Conservation (phyloP, 2,797 vertebrate species). For the Centropyge bicolor region DNA sequence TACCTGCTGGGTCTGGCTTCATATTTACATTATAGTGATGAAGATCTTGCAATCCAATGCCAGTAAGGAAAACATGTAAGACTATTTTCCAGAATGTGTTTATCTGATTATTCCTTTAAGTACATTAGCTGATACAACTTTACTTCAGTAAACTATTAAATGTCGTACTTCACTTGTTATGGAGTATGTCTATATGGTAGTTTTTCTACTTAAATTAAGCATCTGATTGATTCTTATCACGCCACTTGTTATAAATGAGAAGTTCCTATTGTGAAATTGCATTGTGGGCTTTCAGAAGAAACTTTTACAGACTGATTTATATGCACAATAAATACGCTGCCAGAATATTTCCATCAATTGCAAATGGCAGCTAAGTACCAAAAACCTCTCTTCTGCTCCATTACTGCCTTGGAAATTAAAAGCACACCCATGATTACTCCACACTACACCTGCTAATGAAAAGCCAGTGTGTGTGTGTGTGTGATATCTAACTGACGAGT, state of each 20-base stretch:
- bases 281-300: not conserved
- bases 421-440: conserved; percentile 10
- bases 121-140: not conserved
- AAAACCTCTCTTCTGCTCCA: not conserved
- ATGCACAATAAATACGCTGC: conserved; percentile 2
- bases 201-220: not conserved
- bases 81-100: not conserved
- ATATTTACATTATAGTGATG: not conserved
- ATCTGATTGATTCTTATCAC: not conserved
- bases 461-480: not conserved
- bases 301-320: conserved; percentile 17
- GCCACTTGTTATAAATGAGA: not conserved
- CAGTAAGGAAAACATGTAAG: not conserved
- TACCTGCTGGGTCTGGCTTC: not conserved
- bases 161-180: not conserved
- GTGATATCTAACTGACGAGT: conserved; percentile 27
- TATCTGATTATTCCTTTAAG: not conserved
- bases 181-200: not conserved
- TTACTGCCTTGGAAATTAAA: conserved; percentile 28
- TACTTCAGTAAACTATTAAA: not conserved
- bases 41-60: not conserved
- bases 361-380: conserved; percentile 4
- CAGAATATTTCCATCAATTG: conserved; percentile 26
- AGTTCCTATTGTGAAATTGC: not conserved
- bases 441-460: conserved; percentile 16